Conservation (phyloP, 2,113 vertebrate species). For the Phasianus colchicus region DNA sequence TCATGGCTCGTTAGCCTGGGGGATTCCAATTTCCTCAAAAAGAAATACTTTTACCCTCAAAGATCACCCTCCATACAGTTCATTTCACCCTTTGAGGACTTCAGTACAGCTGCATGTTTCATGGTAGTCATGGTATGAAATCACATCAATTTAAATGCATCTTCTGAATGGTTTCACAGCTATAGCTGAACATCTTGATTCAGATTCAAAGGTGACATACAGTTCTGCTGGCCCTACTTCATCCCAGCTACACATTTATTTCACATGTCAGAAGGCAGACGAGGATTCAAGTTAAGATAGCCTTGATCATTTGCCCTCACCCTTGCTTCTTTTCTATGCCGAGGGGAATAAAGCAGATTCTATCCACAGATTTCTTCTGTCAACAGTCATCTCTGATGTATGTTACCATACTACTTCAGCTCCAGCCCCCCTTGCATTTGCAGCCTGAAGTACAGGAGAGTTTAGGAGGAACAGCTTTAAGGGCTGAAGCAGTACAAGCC, state of each 20-base stretch:
- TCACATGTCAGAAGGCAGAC: background rate
- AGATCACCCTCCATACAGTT: background rate
- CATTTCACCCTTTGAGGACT: background rate
- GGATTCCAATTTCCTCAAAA: background rate
- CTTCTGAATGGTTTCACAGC: background rate
- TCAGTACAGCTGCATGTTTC: background rate
- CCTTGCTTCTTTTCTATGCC: background rate
- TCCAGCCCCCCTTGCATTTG: background rate
- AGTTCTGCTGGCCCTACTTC: background rate
- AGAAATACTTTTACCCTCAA: background rate
- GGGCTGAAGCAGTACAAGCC: too few relatives aligned
- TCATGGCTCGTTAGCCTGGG: background rate
- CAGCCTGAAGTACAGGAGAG: background rate
- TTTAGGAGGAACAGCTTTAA: background rate
- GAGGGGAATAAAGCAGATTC: background rate
- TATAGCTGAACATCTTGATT: background rate
- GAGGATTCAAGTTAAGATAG: background rate
- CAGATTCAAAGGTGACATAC: background rate
- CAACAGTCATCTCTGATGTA: background rate
- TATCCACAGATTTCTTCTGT: background rate
- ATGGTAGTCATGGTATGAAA: background rate
- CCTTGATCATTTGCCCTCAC: background rate
- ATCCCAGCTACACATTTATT: background rate
- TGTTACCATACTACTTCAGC: background rate
- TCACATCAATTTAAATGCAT: background rate